Evolutionary conservation across 2,797 vertebrate species (phyloP).

Genomic region (Pangasius sanitwongsei): DNA sequence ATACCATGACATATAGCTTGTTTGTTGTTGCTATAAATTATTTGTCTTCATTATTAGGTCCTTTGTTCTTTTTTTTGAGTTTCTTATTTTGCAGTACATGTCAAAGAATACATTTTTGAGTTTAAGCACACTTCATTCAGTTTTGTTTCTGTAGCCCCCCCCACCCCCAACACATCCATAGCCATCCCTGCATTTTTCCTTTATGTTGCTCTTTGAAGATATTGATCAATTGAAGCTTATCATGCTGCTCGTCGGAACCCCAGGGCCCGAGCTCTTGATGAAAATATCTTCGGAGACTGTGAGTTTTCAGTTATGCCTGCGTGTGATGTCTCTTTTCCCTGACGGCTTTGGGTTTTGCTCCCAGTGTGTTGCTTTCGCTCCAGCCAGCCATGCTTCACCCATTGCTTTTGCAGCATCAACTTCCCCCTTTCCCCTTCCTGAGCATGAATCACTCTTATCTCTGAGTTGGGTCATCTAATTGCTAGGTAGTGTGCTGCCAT

Average conservation of each 20-base stretch:
- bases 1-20: background rate
- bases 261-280: conserved; percentile 94
- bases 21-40: background rate
- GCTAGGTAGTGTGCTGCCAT: background rate
- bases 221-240: conserved; percentile 99
- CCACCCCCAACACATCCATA: conserved; percentile 36
- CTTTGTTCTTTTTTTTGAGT: background rate
- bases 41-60: background rate
- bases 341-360: background rate
- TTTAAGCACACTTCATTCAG: background rate
- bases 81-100: background rate
- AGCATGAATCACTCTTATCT: conserved; percentile 38
- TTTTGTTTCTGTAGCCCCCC: conserved; percentile 27
- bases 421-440: background rate
- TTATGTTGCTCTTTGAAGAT: conserved; percentile 91
- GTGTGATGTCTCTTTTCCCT: conserved; percentile 53
- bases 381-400: conserved; percentile 3
- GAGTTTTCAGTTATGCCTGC: conserved; percentile 75
- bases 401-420: conserved; percentile 11
- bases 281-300: conserved; percentile 98
- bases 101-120: background rate
- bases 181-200: conserved; percentile 82
- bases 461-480: conserved; percentile 24
- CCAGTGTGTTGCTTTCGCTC: conserved; percentile 18
- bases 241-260: conserved; percentile 94